Conservation (phyloP, 2,113 vertebrate genomes). For the Sphaerodactylus townsendi region DNA sequence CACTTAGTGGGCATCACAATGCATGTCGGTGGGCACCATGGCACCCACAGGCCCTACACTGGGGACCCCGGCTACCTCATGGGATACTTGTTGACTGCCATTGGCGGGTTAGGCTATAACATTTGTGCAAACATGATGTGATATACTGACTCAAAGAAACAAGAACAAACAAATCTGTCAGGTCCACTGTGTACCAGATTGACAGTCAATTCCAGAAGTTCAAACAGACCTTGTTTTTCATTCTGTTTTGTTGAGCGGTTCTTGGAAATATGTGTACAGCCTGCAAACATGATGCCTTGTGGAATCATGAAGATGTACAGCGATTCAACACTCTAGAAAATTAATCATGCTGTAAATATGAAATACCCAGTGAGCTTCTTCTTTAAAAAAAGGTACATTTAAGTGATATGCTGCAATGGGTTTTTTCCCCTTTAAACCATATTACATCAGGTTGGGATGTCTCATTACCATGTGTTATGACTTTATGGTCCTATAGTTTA, state of each 20-base stretch:
- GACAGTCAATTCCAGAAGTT: neutral
- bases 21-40: too few relatives aligned
- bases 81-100: too few relatives aligned
- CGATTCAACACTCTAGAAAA: slow-evolving; percentile 67
- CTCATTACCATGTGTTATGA: slow-evolving; percentile 74
- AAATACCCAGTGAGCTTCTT: slow-evolving; percentile 58
- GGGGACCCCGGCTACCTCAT: too few relatives aligned
- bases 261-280: slow-evolving; percentile 46
- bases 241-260: slow-evolving; percentile 44
- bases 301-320: slow-evolving; percentile 52
- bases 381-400: slow-evolving; percentile 64
- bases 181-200: neutral
- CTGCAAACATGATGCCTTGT: slow-evolving; percentile 55
- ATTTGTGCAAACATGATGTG: neutral
- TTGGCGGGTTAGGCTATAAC: too few relatives aligned
- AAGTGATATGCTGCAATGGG: slow-evolving; percentile 68
- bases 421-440: slow-evolving; percentile 69
- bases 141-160: neutral
- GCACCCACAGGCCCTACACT: too few relatives aligned
- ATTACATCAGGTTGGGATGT: slow-evolving; percentile 70
- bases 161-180: neutral
- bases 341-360: slow-evolving; percentile 65
- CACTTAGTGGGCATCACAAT: too few relatives aligned
- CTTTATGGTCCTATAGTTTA: slow-evolving; percentile 69
- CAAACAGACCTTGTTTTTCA: slow-evolving; percentile 2